phyloP scores from a whole-genome alignment of 2,113 vertebrate species.

The Gymnarchus niloticus region DNA sequence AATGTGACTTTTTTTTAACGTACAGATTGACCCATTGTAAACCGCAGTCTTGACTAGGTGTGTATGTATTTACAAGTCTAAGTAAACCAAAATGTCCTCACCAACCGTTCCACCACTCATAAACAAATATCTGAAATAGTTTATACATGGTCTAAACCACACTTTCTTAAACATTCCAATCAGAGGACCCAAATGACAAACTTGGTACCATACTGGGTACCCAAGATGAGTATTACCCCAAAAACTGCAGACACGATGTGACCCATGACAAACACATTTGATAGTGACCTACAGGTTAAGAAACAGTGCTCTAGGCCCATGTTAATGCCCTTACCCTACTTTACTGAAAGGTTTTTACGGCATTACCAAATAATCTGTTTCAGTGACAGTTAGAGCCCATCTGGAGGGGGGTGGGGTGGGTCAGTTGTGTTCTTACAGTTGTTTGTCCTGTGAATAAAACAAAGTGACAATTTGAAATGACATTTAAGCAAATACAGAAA shows the following conservation, averaged over 20 bases:
- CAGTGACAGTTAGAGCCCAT: neutral
- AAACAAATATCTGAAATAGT: neutral
- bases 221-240: no score
- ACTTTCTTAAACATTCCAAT: no score
- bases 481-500: neutral
- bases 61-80: no score
- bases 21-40: no score
- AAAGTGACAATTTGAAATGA: neutral
- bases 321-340: neutral
- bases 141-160: no score
- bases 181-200: no score
- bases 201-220: no score
- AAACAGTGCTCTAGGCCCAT: neutral
- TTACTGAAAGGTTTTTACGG: neutral
- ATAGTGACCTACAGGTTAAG: no score
- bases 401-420: neutral
- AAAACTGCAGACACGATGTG: conserved; percentile 3
- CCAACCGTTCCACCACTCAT: neutral
- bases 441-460: neutral
- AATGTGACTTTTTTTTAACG: neutral
- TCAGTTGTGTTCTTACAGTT: neutral
- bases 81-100: neutral
- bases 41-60: no score
- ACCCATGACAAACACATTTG: no score
- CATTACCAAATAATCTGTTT: neutral